phyloP scores from a whole-genome alignment of 2,888 invertebrate genomes.

The Sarcophaga rosellei region DNA sequence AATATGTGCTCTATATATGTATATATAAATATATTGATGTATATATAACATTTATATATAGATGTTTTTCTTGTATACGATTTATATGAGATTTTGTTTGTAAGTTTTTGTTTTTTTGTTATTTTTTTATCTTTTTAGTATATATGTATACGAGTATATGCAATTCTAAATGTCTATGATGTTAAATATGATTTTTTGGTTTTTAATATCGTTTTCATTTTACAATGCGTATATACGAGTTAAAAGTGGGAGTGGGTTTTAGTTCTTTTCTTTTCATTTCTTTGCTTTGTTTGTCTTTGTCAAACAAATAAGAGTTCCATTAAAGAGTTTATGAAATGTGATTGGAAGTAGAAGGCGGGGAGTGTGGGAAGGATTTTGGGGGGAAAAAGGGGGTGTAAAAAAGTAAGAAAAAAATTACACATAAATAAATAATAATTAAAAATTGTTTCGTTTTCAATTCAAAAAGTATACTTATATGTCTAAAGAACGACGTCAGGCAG shows the following conservation, averaged over 20 bases:
- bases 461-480: constrained; percentile 73
- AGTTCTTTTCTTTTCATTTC: constrained; percentile 32
- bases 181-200: constrained; percentile 66
- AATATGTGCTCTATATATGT: constrained; percentile 46
- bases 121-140: constrained; percentile 25
- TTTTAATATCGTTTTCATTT: constrained; percentile 51
- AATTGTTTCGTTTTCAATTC: constrained; percentile 67
- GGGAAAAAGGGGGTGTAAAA: not conserved
- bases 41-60: constrained; percentile 46
- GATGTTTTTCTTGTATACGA: constrained; percentile 37
- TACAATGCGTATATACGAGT: constrained; percentile 60
- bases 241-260: constrained; percentile 39
- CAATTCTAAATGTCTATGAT: constrained; percentile 70
- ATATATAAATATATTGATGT: constrained; percentile 32
- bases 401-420: constrained; percentile 40
- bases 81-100: constrained; percentile 47
- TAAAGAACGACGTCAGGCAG: constrained; percentile 82
- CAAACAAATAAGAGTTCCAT: constrained; percentile 21
- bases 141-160: constrained; percentile 64
- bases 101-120: constrained; percentile 26
- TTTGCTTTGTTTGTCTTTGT: constrained; percentile 32
- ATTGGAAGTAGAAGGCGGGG: not conserved
- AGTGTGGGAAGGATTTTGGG: not conserved
- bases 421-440: constrained; percentile 61
- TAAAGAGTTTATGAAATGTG: constrained; percentile 39